A percentile compares a stretch with the other conserved stretches of the same genome.
These are phyloP conservation scores for Hycleus cichorii DNA, from an alignment of 1,140 invertebrate genomes.

Conservation along the genomic window DNA sequence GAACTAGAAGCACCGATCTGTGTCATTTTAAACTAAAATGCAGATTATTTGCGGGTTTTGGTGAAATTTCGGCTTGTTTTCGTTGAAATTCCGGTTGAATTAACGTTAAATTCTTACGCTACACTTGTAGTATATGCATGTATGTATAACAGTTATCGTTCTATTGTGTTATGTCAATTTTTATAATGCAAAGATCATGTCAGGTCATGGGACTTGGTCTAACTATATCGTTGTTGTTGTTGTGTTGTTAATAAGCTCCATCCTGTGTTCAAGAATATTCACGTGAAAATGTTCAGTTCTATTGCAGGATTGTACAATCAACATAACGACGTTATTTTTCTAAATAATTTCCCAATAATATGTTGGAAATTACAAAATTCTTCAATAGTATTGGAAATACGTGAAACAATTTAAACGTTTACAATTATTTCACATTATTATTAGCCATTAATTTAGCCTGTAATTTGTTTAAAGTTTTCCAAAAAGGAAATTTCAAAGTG, in stretches of 20 bases:
- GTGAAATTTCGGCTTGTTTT: background rate
- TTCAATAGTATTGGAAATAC: conserved; percentile 2
- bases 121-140: no score
- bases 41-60: no score
- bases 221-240: no score
- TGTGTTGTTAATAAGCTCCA: conserved; percentile 18
- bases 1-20: no score
- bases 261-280: conserved; percentile 14
- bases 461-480: no score
- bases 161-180: background rate
- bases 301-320: background rate
- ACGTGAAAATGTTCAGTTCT: conserved; percentile 13
- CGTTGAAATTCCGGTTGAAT: background rate
- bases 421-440: no score
- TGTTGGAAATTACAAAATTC: conserved; percentile 4
- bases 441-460: no score
- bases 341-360: background rate
- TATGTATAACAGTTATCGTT: background rate
- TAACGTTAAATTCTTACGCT: background rate
- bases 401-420: background rate
- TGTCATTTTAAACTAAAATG: no score
- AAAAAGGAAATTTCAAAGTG: no score
- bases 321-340: background rate
- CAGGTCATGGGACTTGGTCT: conserved; percentile 16
- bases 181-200: conserved; percentile 7